Evolutionary conservation across 2,797 vertebrate genomes (phyloP), one percentile per base, ranked within the genome.

Genomic region (Hipposideros larvatus): DNA sequence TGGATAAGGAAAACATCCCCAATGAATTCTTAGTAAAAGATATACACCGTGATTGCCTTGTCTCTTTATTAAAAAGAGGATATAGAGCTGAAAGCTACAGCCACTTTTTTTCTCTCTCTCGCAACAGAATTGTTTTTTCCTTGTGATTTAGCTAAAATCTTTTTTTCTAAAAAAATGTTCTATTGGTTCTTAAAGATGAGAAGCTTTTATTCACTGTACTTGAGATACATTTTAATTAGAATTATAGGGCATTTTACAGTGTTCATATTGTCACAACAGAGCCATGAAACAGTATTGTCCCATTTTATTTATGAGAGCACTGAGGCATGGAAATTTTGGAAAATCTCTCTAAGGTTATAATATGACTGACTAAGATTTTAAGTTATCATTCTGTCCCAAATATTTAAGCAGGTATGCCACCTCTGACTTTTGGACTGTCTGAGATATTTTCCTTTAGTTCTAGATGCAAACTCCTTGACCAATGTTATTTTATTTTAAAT

Each of bases 1-100:
- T 53, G n/a, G 55, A 48, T 46, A 75, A 28, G 37, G 41, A 94
- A 90, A 68, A 53, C 41, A 75, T 46, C 48, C 66, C 94, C 75
- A 70, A 37, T 11, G 13, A 85, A 61, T 85, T 37, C 65, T 55
- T 46, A 63, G 46, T 37, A 71, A n/a, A 93, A 63, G 46, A 34
- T 87, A 83, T 22, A 71, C 53, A 93, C 88, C 11, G 24, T 51
- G 26, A 75, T n/a, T 68, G 65, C 21, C 37, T 68, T 43, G 37
- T 79, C n/a, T 92, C 70, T 70, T 83, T 87, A 71, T 53, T 80
- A 51, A 84, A 86, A 85, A 71, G 68, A 90, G 28, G 4, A 68
- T 21, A 46, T 10, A 37, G 46, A 78, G 21, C 31, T 24, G 2
- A 91, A 85, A 88, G 28, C 66, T 51, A 16, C 63, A 71, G 34